Conservation (phyloP, 2,888 invertebrate genomes). For the Hydropsyche betteni region DNA sequence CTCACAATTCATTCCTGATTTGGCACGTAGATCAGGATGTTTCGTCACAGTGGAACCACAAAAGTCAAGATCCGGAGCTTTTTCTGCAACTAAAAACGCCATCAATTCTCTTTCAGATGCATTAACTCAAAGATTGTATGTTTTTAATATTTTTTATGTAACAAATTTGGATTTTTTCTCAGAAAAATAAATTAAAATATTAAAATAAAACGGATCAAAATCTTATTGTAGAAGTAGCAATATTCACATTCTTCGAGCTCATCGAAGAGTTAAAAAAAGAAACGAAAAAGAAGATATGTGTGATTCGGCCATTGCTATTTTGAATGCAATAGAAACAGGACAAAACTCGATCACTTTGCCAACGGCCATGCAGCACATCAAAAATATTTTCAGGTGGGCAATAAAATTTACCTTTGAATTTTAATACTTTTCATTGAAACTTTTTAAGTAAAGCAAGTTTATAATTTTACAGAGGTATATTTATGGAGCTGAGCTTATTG, state of each 20-base stretch:
- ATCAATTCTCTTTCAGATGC: slow-evolving; percentile 44
- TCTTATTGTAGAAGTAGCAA: slow-evolving; percentile 38
- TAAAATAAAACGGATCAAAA: not conserved
- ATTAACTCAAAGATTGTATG: slow-evolving; percentile 43
- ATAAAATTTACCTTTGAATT: not conserved
- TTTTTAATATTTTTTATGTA: not conserved
- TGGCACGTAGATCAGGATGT: slow-evolving; percentile 42
- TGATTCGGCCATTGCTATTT: slow-evolving; percentile 45
- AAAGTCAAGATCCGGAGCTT: slow-evolving; percentile 27
- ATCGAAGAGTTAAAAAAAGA: slow-evolving; percentile 32
- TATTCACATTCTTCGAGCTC: slow-evolving; percentile 43
- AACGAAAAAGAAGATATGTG: slow-evolving; percentile 40
- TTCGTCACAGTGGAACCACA: slow-evolving; percentile 46
- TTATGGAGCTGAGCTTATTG: slow-evolving; percentile 37
- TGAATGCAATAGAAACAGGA: slow-evolving; percentile 47
- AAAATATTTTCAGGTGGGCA: slow-evolving; percentile 47
- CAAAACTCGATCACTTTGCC: slow-evolving; percentile 45
- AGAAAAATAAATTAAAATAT: not conserved
- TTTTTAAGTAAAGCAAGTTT: too few relatives aligned
- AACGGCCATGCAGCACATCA: slow-evolving; percentile 47
- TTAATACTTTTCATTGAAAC: too few relatives aligned
- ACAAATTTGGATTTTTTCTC: too few relatives aligned
- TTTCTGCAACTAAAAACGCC: slow-evolving; percentile 42
- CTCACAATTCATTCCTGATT: slow-evolving; percentile 47
- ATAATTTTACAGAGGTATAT: slow-evolving; percentile 44